Evolutionary conservation across 2,797 vertebrate genomes (phyloP), one percentile per base, ranked within the genome.

Genomic region (Muraenolepis orangiensis): DNA sequence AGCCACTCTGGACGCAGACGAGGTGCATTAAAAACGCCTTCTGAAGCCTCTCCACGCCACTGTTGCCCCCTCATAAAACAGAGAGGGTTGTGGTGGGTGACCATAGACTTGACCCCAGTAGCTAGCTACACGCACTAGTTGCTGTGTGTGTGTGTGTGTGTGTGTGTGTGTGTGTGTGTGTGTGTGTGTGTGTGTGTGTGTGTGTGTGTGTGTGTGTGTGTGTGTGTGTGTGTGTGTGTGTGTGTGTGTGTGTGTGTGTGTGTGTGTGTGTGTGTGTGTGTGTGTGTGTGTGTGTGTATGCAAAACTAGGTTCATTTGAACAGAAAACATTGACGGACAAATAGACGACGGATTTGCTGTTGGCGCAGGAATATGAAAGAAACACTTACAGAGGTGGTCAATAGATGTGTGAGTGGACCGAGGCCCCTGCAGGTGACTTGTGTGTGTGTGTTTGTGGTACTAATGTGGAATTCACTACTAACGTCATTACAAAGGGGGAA

Each of bases 391-490:
- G 77, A 57, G n/a, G n/a, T 3, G 72, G 80, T 85, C 78, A 26
- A 74, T 75, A 74, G 76, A 84, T 78, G 82, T 82, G 78, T 83
- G 77, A 71, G 57, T 72, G 79, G 82, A 86, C 84, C 69, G 83
- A 80, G 61, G 71, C 32, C 73, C 72, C 38, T 0, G 82, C 82
- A 91, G 85, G 85, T 88, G 87, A 87, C 86, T 74, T 84, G 89
- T 84, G 89, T 78, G 88, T n/a, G n/a, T n/a, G n/a, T n/a, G 89
- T 89, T 82, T 82, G 85, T 81, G 76, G 83, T 84, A 61, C 79
- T 14, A 73, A 67, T 72, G 74, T 68, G 85, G 74, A 90, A 87
- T 89, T 84, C 89, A 80, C 23, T 89, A 76, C 85, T 87, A 88
- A 91, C 77, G 20, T 3, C 72, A 88, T 90, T 88, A 87, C 84